phyloP scores from a whole-genome alignment of 2,797 vertebrate genomes.

The Prionace glauca region DNA sequence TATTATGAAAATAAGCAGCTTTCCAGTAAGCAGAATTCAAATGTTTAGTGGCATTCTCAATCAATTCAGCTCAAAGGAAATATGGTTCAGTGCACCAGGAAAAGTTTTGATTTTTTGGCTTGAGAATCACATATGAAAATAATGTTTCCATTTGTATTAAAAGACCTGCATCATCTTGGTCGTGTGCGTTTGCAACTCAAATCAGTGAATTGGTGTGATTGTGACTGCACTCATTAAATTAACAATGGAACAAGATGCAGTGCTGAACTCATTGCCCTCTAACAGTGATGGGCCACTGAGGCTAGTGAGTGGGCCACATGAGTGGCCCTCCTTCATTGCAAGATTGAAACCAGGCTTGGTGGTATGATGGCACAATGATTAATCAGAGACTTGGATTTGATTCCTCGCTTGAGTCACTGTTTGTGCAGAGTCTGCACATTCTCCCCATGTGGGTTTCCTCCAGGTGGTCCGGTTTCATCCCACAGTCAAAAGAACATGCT shows the following conservation, averaged over 20 bases:
- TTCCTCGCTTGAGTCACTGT: no score
- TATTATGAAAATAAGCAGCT: slow-evolving; percentile 5
- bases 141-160: neutral
- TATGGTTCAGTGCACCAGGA: neutral
- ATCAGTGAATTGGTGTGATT: neutral
- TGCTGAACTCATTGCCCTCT: neutral
- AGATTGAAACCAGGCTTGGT: no score
- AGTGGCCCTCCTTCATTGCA: no score
- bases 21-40: slow-evolving; percentile 10
- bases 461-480: no score
- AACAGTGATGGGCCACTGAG: no score
- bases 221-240: neutral
- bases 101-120: neutral
- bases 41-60: neutral
- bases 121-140: neutral
- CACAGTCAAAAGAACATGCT: no score
- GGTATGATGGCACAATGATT: no score
- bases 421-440: no score
- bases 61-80: neutral
- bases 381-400: no score
- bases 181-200: slow-evolving; percentile 3
- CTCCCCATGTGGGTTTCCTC: no score
- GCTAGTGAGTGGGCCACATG: no score
- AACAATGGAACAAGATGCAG: neutral
- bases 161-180: neutral